Conservation (phyloP, 2,113 vertebrate genomes). For the Rattus rattus region DNA sequence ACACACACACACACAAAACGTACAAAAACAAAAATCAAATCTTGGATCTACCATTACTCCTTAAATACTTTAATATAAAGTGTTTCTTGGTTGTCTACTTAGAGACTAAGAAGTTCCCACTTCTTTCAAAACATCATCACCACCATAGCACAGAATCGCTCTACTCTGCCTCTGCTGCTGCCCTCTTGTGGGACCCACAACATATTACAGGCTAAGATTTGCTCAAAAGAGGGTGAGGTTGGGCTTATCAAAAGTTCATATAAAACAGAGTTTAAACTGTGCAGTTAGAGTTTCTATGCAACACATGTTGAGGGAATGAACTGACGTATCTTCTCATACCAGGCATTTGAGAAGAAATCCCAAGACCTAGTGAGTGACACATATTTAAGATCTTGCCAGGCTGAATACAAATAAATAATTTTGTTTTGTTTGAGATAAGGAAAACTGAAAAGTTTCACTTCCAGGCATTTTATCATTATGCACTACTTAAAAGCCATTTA, state of each 20-base stretch:
- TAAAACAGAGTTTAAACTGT: constrained; percentile 22
- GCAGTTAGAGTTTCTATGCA: constrained; percentile 32
- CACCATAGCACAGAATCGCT: neutral
- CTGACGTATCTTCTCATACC: neutral
- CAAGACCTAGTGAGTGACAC: constrained; percentile 18
- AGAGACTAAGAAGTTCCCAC: neutral
- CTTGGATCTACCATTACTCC: neutral
- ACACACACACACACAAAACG: neutral
- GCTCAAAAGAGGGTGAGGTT: too few relatives aligned
- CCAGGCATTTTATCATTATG: neutral
- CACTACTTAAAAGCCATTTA: constrained; percentile 43
- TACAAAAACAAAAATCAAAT: neutral
- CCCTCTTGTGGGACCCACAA: neutral
- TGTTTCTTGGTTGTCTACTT: constrained; percentile 10
- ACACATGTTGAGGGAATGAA: neutral
- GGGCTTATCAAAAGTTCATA: neutral
- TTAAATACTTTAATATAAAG: neutral
- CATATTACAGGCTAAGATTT: constrained; percentile 46
- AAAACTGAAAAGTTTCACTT: constrained; percentile 19
- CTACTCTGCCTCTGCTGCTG: neutral
- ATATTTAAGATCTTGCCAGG: constrained; percentile 13
- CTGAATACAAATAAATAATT: constrained; percentile 16
- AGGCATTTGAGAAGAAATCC: constrained; percentile 24
- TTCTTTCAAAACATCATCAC: constrained; percentile 16
- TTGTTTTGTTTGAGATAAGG: neutral